phyloP scores from a whole-genome alignment of 92 coral and sea anemone genomes.

The Epizoanthus fatuus region DNA sequence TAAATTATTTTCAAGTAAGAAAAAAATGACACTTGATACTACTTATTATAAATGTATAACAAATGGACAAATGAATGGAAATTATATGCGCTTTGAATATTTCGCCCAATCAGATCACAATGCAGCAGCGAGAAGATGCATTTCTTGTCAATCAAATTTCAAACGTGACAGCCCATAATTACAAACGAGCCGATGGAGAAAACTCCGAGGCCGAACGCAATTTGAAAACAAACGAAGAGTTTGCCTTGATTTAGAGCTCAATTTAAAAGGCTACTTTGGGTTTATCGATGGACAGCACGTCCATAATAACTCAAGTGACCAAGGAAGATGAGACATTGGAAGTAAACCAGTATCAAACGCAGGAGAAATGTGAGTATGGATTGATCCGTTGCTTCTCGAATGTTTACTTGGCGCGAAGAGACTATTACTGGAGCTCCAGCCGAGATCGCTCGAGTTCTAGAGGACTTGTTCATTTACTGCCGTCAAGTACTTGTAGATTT shows the following conservation, averaged over 20 bases:
- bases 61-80: conserved; percentile 30
- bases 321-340: conserved; percentile 94
- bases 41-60: not conserved
- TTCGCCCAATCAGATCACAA: conserved; percentile 30
- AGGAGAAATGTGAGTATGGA: conserved; percentile 84
- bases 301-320: conserved; percentile 99
- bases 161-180: conserved; percentile 88
- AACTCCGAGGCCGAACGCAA: conserved; percentile 44
- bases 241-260: conserved; percentile 30
- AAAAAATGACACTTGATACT: conserved; percentile 33
- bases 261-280: conserved; percentile 22
- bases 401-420: conserved; percentile 46
- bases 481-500: conserved; percentile 34
- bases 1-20: too few relatives aligned
- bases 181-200: conserved; percentile 57
- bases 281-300: conserved; percentile 97
- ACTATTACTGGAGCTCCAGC: conserved; percentile 19
- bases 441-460: not conserved
- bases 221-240: conserved; percentile 47
- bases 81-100: conserved; percentile 29
- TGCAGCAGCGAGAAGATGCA: conserved; percentile 29
- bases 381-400: conserved; percentile 64
- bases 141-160: conserved; percentile 88
- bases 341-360: conserved; percentile 78
- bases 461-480: conserved; percentile 24